Evolutionary conservation across 2,888 invertebrate genomes (phyloP).

Genomic region (Tetheella fluctuosa): DNA sequence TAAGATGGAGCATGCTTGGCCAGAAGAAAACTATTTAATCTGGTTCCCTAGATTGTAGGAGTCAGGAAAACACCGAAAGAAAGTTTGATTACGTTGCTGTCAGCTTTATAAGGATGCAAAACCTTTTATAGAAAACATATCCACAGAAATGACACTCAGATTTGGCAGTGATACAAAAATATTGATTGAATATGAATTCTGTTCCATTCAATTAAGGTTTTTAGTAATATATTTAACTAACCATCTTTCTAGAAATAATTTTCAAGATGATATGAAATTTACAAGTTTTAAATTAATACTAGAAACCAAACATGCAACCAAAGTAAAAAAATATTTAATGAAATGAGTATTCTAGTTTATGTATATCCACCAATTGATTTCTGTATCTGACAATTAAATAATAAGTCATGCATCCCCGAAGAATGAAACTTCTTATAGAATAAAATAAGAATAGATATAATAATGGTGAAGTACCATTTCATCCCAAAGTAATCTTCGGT

Average conservation of each 20-base stretch:
- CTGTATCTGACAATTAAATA: background rate
- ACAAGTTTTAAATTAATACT: conserved; percentile 19
- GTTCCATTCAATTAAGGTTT: background rate
- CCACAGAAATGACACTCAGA: background rate
- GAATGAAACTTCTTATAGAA: conserved; percentile 16
- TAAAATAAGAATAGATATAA: conserved; percentile 45
- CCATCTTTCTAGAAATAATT: background rate
- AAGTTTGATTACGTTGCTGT: no score
- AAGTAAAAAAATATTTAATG: conserved; percentile 22
- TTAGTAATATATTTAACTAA: background rate
- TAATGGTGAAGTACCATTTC: conserved; percentile 76
- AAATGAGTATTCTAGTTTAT: conserved; percentile 17
- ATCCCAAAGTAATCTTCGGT: conserved; percentile 76
- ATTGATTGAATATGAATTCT: no score
- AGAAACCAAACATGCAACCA: conserved; percentile 36
- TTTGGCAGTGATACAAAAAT: background rate
- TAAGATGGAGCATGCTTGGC: no score
- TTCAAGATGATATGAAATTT: conserved; percentile 22
- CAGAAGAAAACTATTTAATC: no score
- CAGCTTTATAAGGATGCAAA: no score
- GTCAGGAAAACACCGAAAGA: no score
- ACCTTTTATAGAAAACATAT: background rate
- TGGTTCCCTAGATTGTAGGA: no score
- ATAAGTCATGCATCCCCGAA: background rate
- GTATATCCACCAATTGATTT: background rate